These are phyloP conservation scores for Meandrina meandrites DNA, from an alignment of 92 coral and sea anemone genomes.

Conservation along the genomic window DNA sequence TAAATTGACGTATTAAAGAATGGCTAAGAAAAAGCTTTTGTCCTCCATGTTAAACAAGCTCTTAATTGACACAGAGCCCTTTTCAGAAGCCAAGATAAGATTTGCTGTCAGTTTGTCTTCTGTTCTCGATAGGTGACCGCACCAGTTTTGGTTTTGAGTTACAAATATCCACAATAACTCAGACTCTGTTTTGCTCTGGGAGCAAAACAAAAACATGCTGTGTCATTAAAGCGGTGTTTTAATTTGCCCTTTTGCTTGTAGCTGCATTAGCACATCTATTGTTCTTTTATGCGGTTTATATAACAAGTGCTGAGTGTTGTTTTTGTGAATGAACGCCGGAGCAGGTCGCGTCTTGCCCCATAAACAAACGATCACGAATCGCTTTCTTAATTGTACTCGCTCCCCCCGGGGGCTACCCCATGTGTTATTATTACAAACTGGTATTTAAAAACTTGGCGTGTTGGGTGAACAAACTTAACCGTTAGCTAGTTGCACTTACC, in stretches of 20 bases:
- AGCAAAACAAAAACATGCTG: background rate
- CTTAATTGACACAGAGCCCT: slow-evolving; percentile 13
- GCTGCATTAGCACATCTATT: slow-evolving; percentile 11
- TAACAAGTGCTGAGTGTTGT: slow-evolving; percentile 5
- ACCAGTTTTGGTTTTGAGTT: slow-evolving; percentile 2
- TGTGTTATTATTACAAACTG: background rate
- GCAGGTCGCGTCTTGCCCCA: background rate
- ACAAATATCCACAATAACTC: background rate
- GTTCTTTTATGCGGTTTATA: background rate
- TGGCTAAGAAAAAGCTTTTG: slow-evolving; percentile 3
- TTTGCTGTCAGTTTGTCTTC: background rate
- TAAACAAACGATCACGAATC: slow-evolving; percentile 11
- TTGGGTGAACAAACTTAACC: background rate
- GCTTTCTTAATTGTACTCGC: background rate
- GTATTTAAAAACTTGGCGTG: background rate
- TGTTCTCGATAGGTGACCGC: background rate
- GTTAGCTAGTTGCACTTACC: background rate
- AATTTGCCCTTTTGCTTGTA: background rate
- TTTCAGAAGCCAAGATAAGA: slow-evolving; percentile 7
- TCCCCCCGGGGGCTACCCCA: background rate
- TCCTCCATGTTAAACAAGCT: background rate
- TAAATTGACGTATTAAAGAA: background rate
- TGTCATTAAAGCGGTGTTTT: background rate
- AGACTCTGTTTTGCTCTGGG: background rate
- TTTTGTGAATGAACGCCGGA: background rate